Evolutionary conservation across 1,140 invertebrate species (phyloP).

Genomic region (Neelides sp.): DNA sequence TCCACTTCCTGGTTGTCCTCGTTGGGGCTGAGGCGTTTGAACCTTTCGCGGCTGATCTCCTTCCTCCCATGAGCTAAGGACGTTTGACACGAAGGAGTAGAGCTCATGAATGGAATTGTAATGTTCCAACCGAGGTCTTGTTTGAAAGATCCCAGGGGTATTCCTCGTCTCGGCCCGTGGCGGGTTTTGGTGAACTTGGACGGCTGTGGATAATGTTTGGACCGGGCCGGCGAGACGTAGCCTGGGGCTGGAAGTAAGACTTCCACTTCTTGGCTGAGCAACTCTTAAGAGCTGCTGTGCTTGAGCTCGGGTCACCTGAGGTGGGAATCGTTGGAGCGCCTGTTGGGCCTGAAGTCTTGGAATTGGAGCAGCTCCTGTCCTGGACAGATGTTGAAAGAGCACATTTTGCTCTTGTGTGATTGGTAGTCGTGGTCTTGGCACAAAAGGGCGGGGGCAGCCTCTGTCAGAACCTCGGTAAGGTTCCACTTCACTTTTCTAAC

Average conservation of each 20-base stretch:
- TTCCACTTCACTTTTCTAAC: slow-evolving; percentile 26
- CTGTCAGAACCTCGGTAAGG: slow-evolving; percentile 12
- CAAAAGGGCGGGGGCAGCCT: slow-evolving; percentile 15
- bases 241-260: background rate
- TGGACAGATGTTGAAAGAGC: background rate
- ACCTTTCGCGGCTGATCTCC: background rate
- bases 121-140: slow-evolving; percentile 8
- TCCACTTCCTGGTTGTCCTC: too few relatives aligned
- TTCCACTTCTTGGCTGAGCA: background rate
- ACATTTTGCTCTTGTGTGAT: background rate
- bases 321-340: slow-evolving; percentile 1
- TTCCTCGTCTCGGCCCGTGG: background rate
- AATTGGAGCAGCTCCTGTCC: background rate
- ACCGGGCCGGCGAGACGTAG: background rate
- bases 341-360: background rate
- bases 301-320: background rate
- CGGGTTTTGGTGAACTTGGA: background rate
- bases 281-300: too few relatives aligned
- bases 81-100: slow-evolving; percentile 30
- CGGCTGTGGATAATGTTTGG: background rate
- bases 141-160: background rate
- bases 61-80: slow-evolving; percentile 29
- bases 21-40: slow-evolving; percentile 1
- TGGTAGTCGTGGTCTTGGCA: background rate
- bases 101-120: slow-evolving; percentile 31